phyloP scores from a whole-genome alignment of 2,113 vertebrate genomes.

The Macrotis lagotis region DNA sequence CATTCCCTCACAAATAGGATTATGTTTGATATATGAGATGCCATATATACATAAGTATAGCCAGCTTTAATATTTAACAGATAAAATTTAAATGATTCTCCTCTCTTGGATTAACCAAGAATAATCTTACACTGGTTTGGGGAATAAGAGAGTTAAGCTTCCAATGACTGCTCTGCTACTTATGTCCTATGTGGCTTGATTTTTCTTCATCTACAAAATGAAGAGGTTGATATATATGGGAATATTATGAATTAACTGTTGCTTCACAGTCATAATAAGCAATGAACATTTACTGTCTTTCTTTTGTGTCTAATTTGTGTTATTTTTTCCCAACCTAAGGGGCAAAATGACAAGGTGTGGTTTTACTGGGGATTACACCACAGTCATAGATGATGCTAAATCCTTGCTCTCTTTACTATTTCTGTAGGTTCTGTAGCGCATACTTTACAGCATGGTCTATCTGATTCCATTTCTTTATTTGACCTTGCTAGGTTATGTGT shows the following conservation, averaged over 20 bases:
- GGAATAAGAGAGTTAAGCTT: neutral
- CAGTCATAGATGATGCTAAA: neutral
- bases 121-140: neutral
- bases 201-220: neutral
- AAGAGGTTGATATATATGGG: neutral
- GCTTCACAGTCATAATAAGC: neutral
- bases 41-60: neutral
- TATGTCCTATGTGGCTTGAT: neutral
- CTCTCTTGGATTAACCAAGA: neutral
- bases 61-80: neutral
- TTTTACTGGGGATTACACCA: neutral
- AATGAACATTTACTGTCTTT: neutral
- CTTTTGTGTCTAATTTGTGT: neutral
- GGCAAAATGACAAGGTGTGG: neutral
- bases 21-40: neutral
- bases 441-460: neutral
- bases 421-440: neutral
- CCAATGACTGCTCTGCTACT: neutral
- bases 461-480: conserved; percentile 51
- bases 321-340: neutral
- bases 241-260: neutral
- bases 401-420: neutral
- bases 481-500: conserved; percentile 44
- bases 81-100: neutral
- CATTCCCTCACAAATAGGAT: neutral